Evolutionary conservation across 2,113 vertebrate genomes (phyloP).

Genomic region (Sturnus vulgaris): DNA sequence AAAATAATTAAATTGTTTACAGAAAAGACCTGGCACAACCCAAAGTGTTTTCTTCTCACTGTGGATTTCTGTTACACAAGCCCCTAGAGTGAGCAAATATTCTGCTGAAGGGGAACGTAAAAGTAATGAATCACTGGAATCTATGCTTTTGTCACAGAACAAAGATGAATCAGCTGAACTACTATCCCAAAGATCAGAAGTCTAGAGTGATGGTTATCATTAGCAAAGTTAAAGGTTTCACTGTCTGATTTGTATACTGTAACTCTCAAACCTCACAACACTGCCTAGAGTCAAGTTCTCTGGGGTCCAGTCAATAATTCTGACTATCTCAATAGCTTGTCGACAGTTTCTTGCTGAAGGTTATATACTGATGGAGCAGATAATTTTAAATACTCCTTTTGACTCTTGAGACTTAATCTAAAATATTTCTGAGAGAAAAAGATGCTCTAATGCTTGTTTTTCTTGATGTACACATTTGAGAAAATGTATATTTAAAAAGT

Average conservation of each 20-base stretch:
- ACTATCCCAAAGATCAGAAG: not conserved
- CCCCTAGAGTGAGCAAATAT: not conserved
- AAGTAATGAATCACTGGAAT: slow-evolving; percentile 25
- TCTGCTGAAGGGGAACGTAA: not conserved
- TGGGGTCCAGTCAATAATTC: slow-evolving; percentile 18
- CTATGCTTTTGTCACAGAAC: slow-evolving; percentile 24
- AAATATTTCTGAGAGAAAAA: not conserved
- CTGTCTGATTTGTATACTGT: slow-evolving; percentile 27
- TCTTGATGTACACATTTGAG: not conserved
- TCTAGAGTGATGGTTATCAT: not conserved
- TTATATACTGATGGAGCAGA: slow-evolving; percentile 25
- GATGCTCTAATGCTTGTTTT: not conserved
- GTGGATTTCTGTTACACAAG: not conserved
- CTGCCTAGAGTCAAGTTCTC: not conserved
- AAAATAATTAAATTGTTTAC: not conserved
- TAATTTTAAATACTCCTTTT: not conserved
- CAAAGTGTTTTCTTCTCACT: not conserved
- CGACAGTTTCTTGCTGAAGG: slow-evolving; percentile 8
- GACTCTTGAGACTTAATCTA: not conserved
- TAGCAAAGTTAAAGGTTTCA: slow-evolving; percentile 39
- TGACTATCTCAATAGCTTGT: not conserved
- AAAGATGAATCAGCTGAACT: slow-evolving; percentile 52
- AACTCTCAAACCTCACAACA: not conserved
- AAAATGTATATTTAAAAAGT: not conserved
- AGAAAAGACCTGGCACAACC: not conserved